Percentiles rank a stretch among this genome's conserved stretches.
phyloP scores from a whole-genome alignment of 2,797 vertebrate species.

The Channa striata region DNA sequence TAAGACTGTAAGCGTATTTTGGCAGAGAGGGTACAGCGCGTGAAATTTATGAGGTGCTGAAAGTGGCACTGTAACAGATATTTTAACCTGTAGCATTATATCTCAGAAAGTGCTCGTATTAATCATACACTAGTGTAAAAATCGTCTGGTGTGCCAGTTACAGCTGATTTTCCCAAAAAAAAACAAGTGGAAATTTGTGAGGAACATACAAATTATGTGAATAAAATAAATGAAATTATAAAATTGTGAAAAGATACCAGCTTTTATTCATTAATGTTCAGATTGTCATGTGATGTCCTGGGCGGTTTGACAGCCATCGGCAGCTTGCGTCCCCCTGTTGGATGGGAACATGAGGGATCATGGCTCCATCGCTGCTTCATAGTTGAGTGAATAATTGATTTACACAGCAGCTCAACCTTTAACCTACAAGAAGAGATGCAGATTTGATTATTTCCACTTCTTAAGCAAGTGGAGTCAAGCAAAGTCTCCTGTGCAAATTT shows the following conservation, averaged over 20 bases:
- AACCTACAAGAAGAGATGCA: slow-evolving; percentile 1
- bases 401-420: slow-evolving; percentile 45
- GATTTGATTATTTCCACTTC: slow-evolving; percentile 5
- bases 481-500: not conserved
- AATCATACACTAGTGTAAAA: slow-evolving; percentile 30
- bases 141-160: not conserved
- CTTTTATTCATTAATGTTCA: not conserved
- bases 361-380: slow-evolving; percentile 50
- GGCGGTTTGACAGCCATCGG: slow-evolving; percentile 56
- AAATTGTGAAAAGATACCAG: not conserved
- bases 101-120: slow-evolving; percentile 35
- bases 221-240: not conserved
- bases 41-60: slow-evolving; percentile 63
- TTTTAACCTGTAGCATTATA: slow-evolving; percentile 56
- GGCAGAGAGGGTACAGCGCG: slow-evolving; percentile 37
- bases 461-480: not conserved
- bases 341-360: slow-evolving; percentile 72
- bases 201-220: not conserved
- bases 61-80: slow-evolving; percentile 63
- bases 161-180: not conserved
- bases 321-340: slow-evolving; percentile 67
- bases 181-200: not conserved
- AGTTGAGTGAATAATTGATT: slow-evolving; percentile 53
- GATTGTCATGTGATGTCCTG: slow-evolving; percentile 16
- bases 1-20: slow-evolving; percentile 60